Evolutionary conservation across 1,140 invertebrate genomes (phyloP).

Genomic region (Heliconius himera): DNA sequence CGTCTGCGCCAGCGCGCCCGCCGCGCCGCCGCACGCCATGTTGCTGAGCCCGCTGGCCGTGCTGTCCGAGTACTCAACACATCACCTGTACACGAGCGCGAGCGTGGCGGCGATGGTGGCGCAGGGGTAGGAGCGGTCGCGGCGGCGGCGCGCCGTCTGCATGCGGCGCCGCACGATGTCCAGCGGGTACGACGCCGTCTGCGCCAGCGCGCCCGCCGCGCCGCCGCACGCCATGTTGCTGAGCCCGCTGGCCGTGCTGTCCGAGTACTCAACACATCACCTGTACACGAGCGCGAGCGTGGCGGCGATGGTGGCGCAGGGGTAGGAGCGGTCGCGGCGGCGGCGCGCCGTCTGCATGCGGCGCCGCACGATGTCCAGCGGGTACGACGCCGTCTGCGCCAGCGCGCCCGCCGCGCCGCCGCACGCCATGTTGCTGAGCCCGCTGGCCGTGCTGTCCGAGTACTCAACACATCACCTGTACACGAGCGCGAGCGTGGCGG

Average conservation of each 20-base stretch:
- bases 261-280: too few relatives aligned
- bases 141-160: conserved; percentile 88
- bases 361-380: conserved; percentile 94
- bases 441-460: too few relatives aligned
- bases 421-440: conserved; percentile 87
- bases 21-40: conserved; percentile 93
- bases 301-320: conserved; percentile 84
- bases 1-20: conserved; percentile 96
- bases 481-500: conserved; percentile 81
- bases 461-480: too few relatives aligned
- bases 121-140: conserved; percentile 85
- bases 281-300: conserved; percentile 80
- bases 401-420: conserved; percentile 96
- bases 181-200: conserved; percentile 96
- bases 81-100: conserved; percentile 48
- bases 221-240: conserved; percentile 92
- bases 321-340: conserved; percentile 84
- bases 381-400: conserved; percentile 98
- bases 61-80: too few relatives aligned
- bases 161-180: conserved; percentile 95
- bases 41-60: conserved; percentile 82
- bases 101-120: conserved; percentile 85
- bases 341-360: conserved; percentile 91
- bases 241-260: conserved; percentile 80
- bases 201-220: conserved; percentile 95